Conservation (phyloP, 2,888 invertebrate genomes). For the Frankliniella fusca region DNA sequence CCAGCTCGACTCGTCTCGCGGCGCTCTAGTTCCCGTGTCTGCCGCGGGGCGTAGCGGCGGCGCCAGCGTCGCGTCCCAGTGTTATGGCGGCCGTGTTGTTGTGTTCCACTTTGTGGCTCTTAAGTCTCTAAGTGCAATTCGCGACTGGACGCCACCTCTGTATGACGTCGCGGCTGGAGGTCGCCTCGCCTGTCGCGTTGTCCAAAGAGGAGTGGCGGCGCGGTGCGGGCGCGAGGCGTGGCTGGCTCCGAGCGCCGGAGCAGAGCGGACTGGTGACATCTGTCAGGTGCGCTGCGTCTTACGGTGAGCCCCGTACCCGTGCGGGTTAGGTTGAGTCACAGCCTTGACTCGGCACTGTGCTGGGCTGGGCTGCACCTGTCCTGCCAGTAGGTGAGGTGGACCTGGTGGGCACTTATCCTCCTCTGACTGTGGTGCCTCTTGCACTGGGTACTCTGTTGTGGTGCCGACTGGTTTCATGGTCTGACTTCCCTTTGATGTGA, state of each 20-base stretch:
- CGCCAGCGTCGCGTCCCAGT: neutral
- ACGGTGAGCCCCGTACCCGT: neutral
- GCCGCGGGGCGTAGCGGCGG: neutral
- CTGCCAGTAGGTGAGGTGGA: neutral
- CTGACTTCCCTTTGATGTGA: neutral
- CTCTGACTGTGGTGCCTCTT: neutral
- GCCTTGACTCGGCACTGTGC: neutral
- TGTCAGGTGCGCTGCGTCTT: neutral
- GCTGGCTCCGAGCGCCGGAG: neutral
- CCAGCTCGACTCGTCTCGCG: too few species aligned
- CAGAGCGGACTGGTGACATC: neutral
- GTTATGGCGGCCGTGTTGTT: constrained; percentile 13
- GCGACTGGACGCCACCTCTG: neutral
- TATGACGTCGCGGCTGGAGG: neutral
- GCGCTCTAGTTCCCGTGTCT: neutral
- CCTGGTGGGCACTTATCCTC: neutral
- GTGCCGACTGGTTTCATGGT: neutral
- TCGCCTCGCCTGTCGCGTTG: neutral
- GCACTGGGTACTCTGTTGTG: neutral
- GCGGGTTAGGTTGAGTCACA: neutral
- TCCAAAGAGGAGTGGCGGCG: neutral
- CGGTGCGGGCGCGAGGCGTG: neutral
- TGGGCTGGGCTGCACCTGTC: neutral
- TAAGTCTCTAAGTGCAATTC: neutral
- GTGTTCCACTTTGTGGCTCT: constrained; percentile 2